Percentiles rank a stretch among this genome's conserved stretches.
Conservation (phyloP, 2,797 vertebrate species). For the Rallus crepitans region DNA sequence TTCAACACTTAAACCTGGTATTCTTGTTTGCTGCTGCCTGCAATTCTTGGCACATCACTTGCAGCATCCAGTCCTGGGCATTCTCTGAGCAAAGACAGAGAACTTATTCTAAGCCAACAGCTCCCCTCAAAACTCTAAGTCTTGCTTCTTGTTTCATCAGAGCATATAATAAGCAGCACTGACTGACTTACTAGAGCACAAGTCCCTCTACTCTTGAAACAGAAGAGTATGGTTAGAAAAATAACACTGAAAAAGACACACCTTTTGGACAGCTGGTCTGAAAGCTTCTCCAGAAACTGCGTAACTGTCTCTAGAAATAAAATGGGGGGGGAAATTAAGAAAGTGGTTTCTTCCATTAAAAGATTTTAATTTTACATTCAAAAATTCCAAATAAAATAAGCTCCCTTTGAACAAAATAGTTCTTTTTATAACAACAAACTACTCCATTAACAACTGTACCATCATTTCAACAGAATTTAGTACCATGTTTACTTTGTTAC, state of each 20-base stretch:
- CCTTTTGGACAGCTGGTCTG: constrained; percentile 91
- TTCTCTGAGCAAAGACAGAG: not conserved
- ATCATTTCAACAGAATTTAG: not conserved
- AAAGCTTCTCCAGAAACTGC: constrained; percentile 92
- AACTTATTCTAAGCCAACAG: not conserved
- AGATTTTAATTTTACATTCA: not conserved
- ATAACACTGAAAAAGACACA: constrained; percentile 61
- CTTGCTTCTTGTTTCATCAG: not conserved
- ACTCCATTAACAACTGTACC: not conserved
- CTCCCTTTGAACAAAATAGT: not conserved
- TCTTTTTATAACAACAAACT: not conserved
- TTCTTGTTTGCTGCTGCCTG: not conserved
- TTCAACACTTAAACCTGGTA: not conserved
- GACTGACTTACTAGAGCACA: not conserved
- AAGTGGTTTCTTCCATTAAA: not conserved
- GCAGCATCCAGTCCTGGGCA: not conserved
- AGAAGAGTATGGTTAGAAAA: not conserved
- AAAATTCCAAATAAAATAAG: not conserved
- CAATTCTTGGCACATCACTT: not conserved
- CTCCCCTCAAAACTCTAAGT: not conserved
- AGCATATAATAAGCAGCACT: not conserved
- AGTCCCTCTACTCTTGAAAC: not conserved
- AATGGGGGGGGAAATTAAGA: not conserved
- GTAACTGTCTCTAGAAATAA: constrained; percentile 89
- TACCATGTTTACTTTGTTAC: not conserved